These are phyloP conservation scores for Caradrina clavipalpis DNA, from an alignment of 2,888 invertebrate species.

Conservation along the genomic window DNA sequence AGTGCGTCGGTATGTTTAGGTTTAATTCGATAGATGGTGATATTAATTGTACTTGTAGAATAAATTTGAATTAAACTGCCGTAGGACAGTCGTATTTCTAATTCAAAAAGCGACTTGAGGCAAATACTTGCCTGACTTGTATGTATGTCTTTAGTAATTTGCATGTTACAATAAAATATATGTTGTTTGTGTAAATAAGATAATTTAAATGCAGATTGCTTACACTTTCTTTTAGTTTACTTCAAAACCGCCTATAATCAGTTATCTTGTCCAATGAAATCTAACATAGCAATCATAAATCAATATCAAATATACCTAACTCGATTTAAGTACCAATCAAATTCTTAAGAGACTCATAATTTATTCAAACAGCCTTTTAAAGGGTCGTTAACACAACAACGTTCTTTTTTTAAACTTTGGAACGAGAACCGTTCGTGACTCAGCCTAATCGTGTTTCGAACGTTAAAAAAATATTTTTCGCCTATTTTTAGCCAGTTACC, in stretches of 20 bases:
- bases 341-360: constrained; percentile 32
- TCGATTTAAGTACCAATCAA: constrained; percentile 31
- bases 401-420: constrained; percentile 34
- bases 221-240: not conserved
- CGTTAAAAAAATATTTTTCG: constrained; percentile 20
- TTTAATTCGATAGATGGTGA: no score
- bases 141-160: not conserved
- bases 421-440: constrained; percentile 46
- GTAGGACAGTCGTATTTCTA: no score
- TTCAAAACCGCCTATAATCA: constrained; percentile 1
- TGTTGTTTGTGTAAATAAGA: not conserved
- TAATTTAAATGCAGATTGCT: not conserved
- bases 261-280: constrained; percentile 3
- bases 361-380: constrained; percentile 46
- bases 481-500: constrained; percentile 9
- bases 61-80: no score
- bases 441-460: constrained; percentile 16
- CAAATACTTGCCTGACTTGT: not conserved
- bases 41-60: no score
- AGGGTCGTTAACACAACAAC: constrained; percentile 32
- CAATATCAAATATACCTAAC: constrained; percentile 14
- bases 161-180: not conserved
- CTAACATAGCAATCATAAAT: not conserved
- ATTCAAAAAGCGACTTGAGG: not conserved
- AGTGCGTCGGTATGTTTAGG: no score